Evolutionary conservation across 2,113 vertebrate genomes (phyloP).

Genomic region (Felis chaus): DNA sequence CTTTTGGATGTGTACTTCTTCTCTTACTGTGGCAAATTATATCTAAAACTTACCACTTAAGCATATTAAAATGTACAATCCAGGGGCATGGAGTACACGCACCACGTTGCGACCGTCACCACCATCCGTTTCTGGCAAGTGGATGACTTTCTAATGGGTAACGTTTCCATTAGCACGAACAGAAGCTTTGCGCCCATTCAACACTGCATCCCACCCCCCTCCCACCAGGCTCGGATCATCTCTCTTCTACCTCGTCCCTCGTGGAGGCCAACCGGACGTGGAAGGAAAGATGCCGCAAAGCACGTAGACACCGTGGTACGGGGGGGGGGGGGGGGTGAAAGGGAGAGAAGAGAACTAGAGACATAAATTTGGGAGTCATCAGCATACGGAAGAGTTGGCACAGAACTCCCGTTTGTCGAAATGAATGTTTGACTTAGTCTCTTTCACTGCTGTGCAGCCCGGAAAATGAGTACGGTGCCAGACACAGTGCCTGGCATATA

Average conservation of each 20-base stretch:
- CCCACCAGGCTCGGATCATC: not conserved
- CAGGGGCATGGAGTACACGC: not conserved
- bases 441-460: not conserved
- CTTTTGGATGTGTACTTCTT: not conserved
- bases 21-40: not conserved
- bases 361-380: not conserved
- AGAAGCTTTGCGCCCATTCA: not conserved
- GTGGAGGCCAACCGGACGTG: not conserved
- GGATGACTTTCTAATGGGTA: not conserved
- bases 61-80: not conserved
- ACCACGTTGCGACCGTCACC: not conserved
- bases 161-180: not conserved
- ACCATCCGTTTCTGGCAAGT: not conserved
- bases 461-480: not conserved
- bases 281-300: not conserved
- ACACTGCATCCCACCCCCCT: rapidly evolving
- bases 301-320: not conserved
- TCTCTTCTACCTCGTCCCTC: not conserved
- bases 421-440: not conserved
- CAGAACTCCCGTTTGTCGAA: not conserved
- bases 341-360: not conserved
- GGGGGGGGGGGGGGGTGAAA: not conserved
- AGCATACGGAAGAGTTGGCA: rapidly evolving
- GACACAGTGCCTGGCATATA: not conserved
- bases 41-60: not conserved